Percentiles rank a stretch among this genome's conserved stretches.
phyloP scores from a whole-genome alignment of 2,797 vertebrate genomes.

The Chloroceryle amazona region DNA sequence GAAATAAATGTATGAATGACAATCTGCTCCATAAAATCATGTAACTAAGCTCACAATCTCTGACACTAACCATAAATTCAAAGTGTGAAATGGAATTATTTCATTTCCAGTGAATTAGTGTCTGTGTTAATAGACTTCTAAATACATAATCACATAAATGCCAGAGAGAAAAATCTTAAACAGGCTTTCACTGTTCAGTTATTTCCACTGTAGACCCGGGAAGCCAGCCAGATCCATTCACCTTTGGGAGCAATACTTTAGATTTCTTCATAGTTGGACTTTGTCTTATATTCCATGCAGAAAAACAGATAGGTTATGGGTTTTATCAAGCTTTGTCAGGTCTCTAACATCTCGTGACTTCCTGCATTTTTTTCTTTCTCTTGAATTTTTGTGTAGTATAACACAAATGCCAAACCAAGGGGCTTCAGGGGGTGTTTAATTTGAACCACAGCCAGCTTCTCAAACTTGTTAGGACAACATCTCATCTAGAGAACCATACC shows the following conservation, averaged over 20 bases:
- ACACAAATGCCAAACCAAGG: neutral
- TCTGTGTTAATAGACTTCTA: conserved; percentile 57
- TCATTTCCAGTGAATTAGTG: conserved; percentile 58
- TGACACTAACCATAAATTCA: conserved; percentile 27
- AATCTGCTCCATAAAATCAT: conserved; percentile 12
- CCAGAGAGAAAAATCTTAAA: conserved; percentile 37
- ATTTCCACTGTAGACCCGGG: neutral
- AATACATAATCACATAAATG: conserved; percentile 61
- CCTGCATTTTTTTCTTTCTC: neutral
- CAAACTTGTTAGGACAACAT: neutral
- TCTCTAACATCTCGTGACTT: neutral
- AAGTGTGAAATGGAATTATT: conserved; percentile 56
- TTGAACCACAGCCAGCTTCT: conserved; percentile 3
- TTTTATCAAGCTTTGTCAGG: conserved; percentile 40
- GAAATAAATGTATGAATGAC: conserved; percentile 29
- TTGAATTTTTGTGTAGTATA: neutral
- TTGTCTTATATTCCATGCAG: neutral
- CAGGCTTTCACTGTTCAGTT: neutral
- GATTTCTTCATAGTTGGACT: neutral
- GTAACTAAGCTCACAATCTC: neutral
- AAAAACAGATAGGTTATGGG: neutral
- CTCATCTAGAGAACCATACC: neutral
- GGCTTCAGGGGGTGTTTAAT: neutral
- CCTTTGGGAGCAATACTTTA: conserved; percentile 40
- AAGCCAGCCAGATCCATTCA: conserved; percentile 7